Conservation (phyloP, 2,888 invertebrate genomes). For the Chelonus formosanus region DNA sequence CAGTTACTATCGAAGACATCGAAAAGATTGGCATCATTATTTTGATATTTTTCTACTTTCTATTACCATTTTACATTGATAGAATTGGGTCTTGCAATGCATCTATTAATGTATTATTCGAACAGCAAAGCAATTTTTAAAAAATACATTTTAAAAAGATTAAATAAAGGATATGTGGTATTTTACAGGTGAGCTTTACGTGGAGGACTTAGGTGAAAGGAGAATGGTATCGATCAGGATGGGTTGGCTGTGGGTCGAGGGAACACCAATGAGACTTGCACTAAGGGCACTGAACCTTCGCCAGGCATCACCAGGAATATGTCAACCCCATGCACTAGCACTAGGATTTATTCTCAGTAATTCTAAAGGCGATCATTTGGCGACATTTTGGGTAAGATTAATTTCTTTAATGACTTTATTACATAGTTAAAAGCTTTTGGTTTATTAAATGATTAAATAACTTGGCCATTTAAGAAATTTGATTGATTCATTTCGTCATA, state of each 20-base stretch:
- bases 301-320: constrained; percentile 57
- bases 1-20: too few species aligned
- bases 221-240: constrained; percentile 61
- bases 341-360: constrained; percentile 62
- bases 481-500: too few species aligned
- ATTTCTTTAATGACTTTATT: not conserved
- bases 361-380: constrained; percentile 56
- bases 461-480: too few species aligned
- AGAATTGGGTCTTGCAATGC: too few species aligned
- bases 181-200: constrained; percentile 60
- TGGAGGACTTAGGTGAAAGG: constrained; percentile 59
- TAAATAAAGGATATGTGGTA: not conserved
- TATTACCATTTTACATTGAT: too few species aligned
- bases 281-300: constrained; percentile 61
- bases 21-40: too few species aligned
- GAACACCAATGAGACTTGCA: constrained; percentile 59
- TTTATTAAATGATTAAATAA: not conserved
- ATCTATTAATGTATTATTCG: too few species aligned
- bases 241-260: constrained; percentile 64
- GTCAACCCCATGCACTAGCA: constrained; percentile 60
- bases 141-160: too few species aligned
- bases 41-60: constrained; percentile 1
- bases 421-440: not conserved
- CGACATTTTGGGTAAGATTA: constrained; percentile 60
- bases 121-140: too few species aligned